Conservation (phyloP, 2,797 vertebrate genomes). For the Sebastes minor region DNA sequence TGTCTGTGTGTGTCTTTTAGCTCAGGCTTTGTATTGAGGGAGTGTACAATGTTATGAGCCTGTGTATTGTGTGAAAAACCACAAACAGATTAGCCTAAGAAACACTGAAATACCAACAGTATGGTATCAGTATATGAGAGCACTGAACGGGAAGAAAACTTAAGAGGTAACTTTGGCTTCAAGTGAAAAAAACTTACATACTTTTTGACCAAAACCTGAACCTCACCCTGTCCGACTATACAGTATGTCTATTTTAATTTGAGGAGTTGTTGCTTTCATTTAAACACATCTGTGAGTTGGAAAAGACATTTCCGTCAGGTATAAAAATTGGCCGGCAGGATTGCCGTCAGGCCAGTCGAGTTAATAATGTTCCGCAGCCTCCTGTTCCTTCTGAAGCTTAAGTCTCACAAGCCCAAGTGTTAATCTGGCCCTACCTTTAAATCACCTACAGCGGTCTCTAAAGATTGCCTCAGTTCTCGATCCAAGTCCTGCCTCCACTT, state of each 20-base stretch:
- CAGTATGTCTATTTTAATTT: neutral
- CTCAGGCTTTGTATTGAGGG: conserved; percentile 18
- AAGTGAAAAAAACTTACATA: neutral
- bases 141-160: neutral
- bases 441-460: conserved; percentile 13
- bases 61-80: conserved; percentile 12
- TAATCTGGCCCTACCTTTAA: conserved; percentile 29
- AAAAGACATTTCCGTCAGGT: conserved; percentile 1
- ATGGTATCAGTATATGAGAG: neutral
- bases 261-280: neutral
- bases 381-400: neutral
- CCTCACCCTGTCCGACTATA: neutral
- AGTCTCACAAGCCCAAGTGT: conserved; percentile 10
- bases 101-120: neutral
- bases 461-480: conserved; percentile 8
- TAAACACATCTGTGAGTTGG: neutral
- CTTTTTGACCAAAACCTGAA: neutral
- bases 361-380: conserved; percentile 40
- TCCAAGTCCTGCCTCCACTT: conserved; percentile 3
- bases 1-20: neutral
- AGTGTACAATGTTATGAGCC: conserved; percentile 12
- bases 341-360: conserved; percentile 5
- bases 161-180: neutral
- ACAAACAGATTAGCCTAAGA: conserved; percentile 27
- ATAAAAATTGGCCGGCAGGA: neutral